Evolutionary conservation across 2,113 vertebrate species (phyloP).

Genomic region (Myotis yumanensis): DNA sequence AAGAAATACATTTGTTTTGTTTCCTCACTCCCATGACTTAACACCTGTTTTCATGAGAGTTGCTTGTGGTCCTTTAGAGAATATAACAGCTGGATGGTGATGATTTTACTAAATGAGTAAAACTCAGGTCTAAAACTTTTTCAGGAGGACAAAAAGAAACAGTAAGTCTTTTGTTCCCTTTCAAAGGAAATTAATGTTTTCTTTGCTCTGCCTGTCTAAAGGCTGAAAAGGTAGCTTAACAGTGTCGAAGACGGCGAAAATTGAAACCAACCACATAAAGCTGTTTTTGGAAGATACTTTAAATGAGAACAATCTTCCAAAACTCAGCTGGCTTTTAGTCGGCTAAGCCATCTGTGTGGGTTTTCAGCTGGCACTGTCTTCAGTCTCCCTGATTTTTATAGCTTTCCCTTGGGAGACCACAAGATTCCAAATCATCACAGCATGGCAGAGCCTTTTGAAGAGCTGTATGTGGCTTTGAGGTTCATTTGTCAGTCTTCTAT

Average conservation of each 20-base stretch:
- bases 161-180: not conserved
- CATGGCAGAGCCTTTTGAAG: not conserved
- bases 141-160: not conserved
- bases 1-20: conserved; percentile 21
- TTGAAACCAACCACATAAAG: conserved; percentile 28
- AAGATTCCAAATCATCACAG: conserved; percentile 12
- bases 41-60: not conserved
- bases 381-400: conserved; percentile 36
- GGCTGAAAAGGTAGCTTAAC: conserved; percentile 6
- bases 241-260: conserved; percentile 11
- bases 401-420: conserved; percentile 34
- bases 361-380: conserved; percentile 24
- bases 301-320: conserved; percentile 56
- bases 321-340: conserved; percentile 53
- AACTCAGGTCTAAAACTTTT: conserved; percentile 9
- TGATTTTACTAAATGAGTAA: not conserved
- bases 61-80: not conserved
- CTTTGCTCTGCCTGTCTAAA: not conserved
- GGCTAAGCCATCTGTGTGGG: conserved; percentile 34
- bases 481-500: not conserved
- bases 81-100: not conserved
- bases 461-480: not conserved
- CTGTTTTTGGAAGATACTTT: conserved; percentile 30
- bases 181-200: conserved; percentile 33
- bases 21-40: not conserved